Evolutionary conservation across 2,888 invertebrate genomes (phyloP).

Genomic region (Anorthoa munda): DNA sequence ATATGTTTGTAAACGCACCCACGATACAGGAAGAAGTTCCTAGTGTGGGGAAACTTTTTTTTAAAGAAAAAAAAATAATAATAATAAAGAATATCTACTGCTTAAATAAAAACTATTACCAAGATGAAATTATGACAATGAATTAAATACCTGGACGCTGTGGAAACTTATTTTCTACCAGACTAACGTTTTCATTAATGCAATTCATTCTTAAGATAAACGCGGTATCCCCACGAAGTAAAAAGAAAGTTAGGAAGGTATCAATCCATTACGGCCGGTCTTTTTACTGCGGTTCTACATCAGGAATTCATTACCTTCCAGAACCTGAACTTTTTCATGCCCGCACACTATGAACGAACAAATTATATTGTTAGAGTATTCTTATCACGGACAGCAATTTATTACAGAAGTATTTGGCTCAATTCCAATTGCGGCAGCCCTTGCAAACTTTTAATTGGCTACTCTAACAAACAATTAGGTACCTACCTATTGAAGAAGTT

Average conservation of each 20-base stretch:
- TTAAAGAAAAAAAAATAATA: too few relatives aligned
- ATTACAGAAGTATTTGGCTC: slow-evolving; percentile 74
- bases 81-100: too few relatives aligned
- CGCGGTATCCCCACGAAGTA: slow-evolving; percentile 31
- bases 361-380: slow-evolving; percentile 72
- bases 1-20: too few relatives aligned
- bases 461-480: slow-evolving; percentile 70
- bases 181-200: slow-evolving; percentile 40
- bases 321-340: slow-evolving; percentile 63
- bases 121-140: background rate
- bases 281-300: slow-evolving; percentile 60
- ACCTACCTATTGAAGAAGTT: slow-evolving; percentile 53
- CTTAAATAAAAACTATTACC: background rate
- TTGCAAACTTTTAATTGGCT: slow-evolving; percentile 82
- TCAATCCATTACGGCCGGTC: slow-evolving; percentile 62
- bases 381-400: slow-evolving; percentile 73
- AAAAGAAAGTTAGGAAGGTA: slow-evolving; percentile 55
- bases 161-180: slow-evolving; percentile 16
- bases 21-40: too few relatives aligned
- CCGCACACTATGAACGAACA: slow-evolving; percentile 63
- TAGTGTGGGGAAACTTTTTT: too few relatives aligned
- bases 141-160: background rate
- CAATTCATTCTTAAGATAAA: slow-evolving; percentile 53
- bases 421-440: slow-evolving; percentile 76
- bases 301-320: slow-evolving; percentile 64